A percentile compares a stretch with the other conserved stretches of the same genome.
Evolutionary conservation across 2,113 vertebrate genomes (phyloP).

Genomic region (Abramis brama): DNA sequence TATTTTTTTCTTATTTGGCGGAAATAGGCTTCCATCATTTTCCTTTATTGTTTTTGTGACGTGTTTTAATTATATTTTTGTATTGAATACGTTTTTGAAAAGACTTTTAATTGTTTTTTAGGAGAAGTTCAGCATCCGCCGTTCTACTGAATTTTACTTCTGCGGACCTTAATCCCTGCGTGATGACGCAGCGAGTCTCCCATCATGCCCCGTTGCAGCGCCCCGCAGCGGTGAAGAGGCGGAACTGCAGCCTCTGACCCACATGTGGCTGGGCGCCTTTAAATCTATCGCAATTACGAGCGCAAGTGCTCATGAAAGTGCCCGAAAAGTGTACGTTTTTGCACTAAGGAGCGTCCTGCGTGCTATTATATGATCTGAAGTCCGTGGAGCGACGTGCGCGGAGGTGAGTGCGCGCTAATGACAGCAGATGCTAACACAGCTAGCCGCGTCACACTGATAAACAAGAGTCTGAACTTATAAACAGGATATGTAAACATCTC

Average conservation of each 20-base stretch:
- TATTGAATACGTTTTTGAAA: no score
- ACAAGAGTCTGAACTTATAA: constrained; percentile 31
- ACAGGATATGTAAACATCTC: background rate
- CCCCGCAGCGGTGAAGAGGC: constrained; percentile 31
- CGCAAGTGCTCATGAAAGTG: constrained; percentile 13
- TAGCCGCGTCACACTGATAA: constrained; percentile 41
- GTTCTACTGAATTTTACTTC: background rate
- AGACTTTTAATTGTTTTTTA: no score
- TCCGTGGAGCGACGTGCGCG: background rate
- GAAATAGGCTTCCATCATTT: no score
- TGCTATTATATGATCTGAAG: constrained; percentile 18
- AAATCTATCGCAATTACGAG: constrained; percentile 32
- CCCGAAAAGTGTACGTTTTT: constrained; percentile 26
- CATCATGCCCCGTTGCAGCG: constrained; percentile 48
- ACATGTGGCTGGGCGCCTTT: constrained; percentile 57
- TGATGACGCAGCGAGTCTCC: constrained; percentile 41
- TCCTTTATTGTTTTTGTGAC: no score
- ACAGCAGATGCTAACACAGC: constrained; percentile 36
- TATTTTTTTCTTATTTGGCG: no score
- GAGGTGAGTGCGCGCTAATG: constrained; percentile 34
- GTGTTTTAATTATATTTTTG: no score
- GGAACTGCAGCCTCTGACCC: constrained; percentile 41
- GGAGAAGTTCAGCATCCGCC: background rate
- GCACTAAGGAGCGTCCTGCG: background rate
- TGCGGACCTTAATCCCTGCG: background rate